Base-by-base conservation (phyloP, 2,888 invertebrate species). In the Macrosiphum euphorbiae region DNA sequence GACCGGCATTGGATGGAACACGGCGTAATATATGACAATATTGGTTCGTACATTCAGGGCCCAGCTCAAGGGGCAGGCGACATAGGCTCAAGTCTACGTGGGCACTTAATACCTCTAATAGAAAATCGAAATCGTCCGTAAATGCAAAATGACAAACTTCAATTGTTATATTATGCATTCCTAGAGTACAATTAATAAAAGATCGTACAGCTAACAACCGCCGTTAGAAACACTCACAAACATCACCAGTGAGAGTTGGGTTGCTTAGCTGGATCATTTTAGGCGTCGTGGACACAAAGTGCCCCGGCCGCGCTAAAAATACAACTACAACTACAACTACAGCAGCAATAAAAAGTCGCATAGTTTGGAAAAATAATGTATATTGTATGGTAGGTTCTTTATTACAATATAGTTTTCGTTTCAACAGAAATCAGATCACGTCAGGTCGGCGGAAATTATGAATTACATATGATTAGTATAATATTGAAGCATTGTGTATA, bases 261-360 rank as follows among this genome's bases (percentile, higher is more conserved):
- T 94, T 94, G 93, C 61, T 86, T 90, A 84, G 4, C 41, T 47
- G 24, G 24, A 86, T 0, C 16, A 52, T 61, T 52, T 58, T 44
- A 90, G 93, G 93, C 44, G 92, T 35, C 2, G 35, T 7, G 20
- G 3, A 1, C 1, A 78, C 35, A 1, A 78, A 78, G 8, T 35
- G 78, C 78, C 35, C 20, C 35, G 8, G 1, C 8, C 8, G 35
- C 35, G 3, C 7, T 35, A 35, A 35, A 35, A 35, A 78, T 78
- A 78, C 78, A 78, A 35, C 16, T 78, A 78, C 78, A 78, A 35
- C 16, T 78, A 78, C 20, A 78, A 78, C 7, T 35, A 78, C 35
- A 78, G 20, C 78, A 78, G 35, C 0, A 78, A 78, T 35, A 20
- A 78, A 35, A 78, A 35, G 35, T 35, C 78, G 20, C 35, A 35